phyloP scores from a whole-genome alignment of 2,888 invertebrate species.

The Latrodectus hesperus region DNA sequence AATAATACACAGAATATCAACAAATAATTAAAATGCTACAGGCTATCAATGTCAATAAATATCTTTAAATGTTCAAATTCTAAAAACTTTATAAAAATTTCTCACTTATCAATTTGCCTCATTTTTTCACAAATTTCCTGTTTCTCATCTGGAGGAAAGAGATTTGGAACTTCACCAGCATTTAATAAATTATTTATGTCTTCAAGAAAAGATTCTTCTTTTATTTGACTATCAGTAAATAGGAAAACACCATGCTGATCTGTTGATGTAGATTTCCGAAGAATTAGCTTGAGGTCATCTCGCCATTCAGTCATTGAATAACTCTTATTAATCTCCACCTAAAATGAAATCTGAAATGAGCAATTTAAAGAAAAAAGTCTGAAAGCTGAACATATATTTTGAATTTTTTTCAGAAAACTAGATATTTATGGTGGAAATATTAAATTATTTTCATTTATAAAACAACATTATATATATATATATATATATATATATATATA shows the following conservation, averaged over 20 bases:
- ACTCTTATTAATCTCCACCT: constrained; percentile 90
- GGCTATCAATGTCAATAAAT: too few species aligned
- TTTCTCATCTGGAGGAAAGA: constrained; percentile 89
- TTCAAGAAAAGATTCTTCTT: constrained; percentile 93
- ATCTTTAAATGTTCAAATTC: background rate
- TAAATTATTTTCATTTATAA: too few species aligned
- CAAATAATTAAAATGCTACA: too few species aligned
- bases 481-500: too few species aligned
- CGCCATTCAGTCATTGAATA: constrained; percentile 91
- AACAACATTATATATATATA: too few species aligned
- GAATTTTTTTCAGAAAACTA: too few species aligned
- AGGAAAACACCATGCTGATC: constrained; percentile 92
- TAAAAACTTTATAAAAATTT: background rate
- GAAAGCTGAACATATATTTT: too few species aligned
- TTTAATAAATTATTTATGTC: constrained; percentile 94
- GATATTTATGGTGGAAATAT: too few species aligned
- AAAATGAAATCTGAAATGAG: background rate
- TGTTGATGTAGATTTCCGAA: constrained; percentile 86
- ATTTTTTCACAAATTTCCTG: constrained; percentile 94
- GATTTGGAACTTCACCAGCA: constrained; percentile 94
- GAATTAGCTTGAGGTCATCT: constrained; percentile 89
- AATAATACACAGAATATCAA: too few species aligned
- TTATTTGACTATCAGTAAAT: constrained; percentile 93
- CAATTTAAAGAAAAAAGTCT: too few species aligned
- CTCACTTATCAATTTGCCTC: constrained; percentile 87